phyloP scores from a whole-genome alignment of 2,113 vertebrate genomes.

The Trachemys scripta region DNA sequence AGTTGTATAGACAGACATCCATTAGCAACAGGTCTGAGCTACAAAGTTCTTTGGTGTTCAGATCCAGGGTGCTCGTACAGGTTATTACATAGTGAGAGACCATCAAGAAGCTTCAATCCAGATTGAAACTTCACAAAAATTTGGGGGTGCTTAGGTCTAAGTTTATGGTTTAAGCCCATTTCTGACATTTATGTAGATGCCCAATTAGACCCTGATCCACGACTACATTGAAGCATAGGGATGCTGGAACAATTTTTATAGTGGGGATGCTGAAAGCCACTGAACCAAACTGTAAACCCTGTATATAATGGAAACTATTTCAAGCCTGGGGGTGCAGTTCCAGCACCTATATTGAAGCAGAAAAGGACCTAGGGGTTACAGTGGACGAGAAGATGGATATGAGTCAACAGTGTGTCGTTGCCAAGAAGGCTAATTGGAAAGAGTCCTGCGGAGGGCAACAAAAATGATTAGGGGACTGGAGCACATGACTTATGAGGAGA shows the following conservation, averaged over 20 bases:
- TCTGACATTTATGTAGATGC: neutral
- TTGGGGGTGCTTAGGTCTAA: neutral
- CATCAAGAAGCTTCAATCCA: fast-evolving
- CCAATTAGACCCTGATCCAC: neutral
- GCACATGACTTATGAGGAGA: too few species aligned
- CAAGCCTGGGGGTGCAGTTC: neutral
- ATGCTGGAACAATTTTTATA: too few species aligned
- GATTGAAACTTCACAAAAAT: neutral
- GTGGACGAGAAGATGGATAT: too few species aligned
- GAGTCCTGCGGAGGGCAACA: too few species aligned
- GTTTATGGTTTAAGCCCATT: neutral
- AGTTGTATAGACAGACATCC: neutral
- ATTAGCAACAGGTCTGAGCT: neutral
- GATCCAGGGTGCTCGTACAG: fast-evolving
- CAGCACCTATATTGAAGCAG: too few species aligned
- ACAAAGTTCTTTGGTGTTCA: neutral
- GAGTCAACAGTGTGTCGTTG: too few species aligned
- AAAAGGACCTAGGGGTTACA: too few species aligned
- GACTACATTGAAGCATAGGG: neutral
- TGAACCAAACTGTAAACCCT: too few species aligned
- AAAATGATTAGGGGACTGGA: too few species aligned
- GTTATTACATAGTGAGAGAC: fast-evolving
- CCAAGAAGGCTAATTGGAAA: too few species aligned
- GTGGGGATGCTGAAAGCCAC: too few species aligned
- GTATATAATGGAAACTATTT: neutral